Base-by-base conservation (phyloP, 1,140 invertebrate genomes). In the Brachionus rotundiformis region DNA sequence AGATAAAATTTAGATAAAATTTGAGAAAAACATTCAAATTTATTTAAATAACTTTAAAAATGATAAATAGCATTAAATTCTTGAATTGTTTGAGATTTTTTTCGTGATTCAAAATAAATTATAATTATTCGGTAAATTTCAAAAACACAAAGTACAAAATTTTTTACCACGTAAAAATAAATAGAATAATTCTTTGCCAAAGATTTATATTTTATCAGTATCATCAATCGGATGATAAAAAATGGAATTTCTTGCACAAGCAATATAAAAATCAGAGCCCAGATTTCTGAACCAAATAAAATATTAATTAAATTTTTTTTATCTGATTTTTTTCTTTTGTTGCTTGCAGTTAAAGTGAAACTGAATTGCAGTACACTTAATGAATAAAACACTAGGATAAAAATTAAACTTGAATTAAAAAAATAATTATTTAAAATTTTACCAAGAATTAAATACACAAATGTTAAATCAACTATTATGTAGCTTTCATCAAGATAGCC, bases 141-240 rank as follows among this genome's bases (percentile, higher is more conserved):
- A 59, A 59, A 79, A 23, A 63, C 10, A 79, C 47, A 54, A 11
- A 79, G 29, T 25, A 79, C 47, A 59, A 79, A 59, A 63, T 79
- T 79, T 41, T 79, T 79, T 6, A 63, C 76, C 25, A 79, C 36
- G 41, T 59, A 79, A 79, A 79, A 79, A 79, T 79, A 79, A 59
- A 79, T 59, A 3, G 36, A 36, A n/a, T 79, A 79, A 41, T 63
- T 59, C 25, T 59, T 79, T 41, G 59, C 29, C 8, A 54, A 23
- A n/a, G 47, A 59, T 39, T 63, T 63, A 16, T 79, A 79, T 63
- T 54, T 33, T 11, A 79, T 27, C 16, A 79, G 19, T 23, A 79
- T 54, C 59, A 79, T 59, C 33, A 79, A 3, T 8, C 76, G 44
- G 31, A 79, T 79, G n/a, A 79, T 23, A 59, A 79, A 79, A 79